Base-by-base conservation (phyloP, 2,113 vertebrate genomes). In the Cyphomyrus plagiostoma region DNA sequence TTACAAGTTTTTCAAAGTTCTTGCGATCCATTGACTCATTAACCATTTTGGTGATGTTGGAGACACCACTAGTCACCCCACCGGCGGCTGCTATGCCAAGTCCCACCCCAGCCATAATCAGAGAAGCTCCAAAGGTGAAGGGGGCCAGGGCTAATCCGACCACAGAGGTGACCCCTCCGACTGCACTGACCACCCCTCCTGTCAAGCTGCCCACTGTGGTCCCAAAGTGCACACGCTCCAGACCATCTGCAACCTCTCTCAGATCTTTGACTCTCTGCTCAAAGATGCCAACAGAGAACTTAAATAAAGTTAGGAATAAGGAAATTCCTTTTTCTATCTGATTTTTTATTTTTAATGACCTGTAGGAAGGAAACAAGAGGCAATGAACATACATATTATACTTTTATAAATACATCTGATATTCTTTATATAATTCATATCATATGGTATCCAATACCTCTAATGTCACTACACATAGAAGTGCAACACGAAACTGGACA, bases 1-100 rank as follows among this genome's bases (percentile, higher is more conserved):
- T 77, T 11, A 94, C 70, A 17, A 93, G 89, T 5, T 66, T 88
- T 48, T 49, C 86, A n/a, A 94, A 39, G 53, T 89, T 87, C 21
- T 90, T 89, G 5, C 92, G 89, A 80, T 93, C 90, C 15, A 48
- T 86, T 0, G 91, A 90, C 80, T 92, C 88, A 26, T 92, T 93
- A 23, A 94, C 90, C 91, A 91, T 92, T 10, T 94, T 93, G 26
- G 90, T 93, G 46, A 94, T 90, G 42, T 92, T 94, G 2, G 94
- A 91, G 35, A 88, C 88, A 49, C 92, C 92, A 39, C 93, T 92
- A 26, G 93, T 88, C 45, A 90, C 45, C 3, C 92, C 91, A n/a
- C 92, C 92, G 13, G 87, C 90, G 5, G 58, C 77, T 50, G 91
- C 91, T 7, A 91, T 66, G 1, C 92, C 93, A 3, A 92, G 6